Base-by-base conservation (phyloP, 2,113 vertebrate species). In the Galeopterus variegatus region DNA sequence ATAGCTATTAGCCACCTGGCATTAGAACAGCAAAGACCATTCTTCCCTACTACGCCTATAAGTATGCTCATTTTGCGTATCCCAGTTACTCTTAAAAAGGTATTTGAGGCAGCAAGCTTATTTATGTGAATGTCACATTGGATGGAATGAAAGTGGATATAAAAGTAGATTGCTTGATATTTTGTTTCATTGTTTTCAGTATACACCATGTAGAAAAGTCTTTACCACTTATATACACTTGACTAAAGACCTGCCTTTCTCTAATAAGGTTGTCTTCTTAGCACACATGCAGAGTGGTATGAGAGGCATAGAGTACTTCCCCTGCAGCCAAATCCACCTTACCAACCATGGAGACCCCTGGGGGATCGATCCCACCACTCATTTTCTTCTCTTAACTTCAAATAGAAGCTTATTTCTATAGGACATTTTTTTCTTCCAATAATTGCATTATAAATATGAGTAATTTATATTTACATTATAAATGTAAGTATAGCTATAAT, bases 1-100 rank as follows among this genome's bases (percentile, higher is more conserved):
- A 95, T 0, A 81, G 92, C 58, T 76, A 89, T 96, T 97, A 76
- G 82, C 96, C 83, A 89, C 95, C 96, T 97, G 96, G 93, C 87
- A 56, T 80, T 72, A 76, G 54, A 15, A 91, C 36, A 90, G 79
- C 52, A 65, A 94, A 93, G 69, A 86, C 58, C 86, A 60, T 76
- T 81, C 79, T 80, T 88, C 33, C 52, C 8, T 58, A 70, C 28
- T 12, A 62, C 3, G 58, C 28, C 86, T 69, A 1, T 41, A 95
- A 95, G 69, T 6, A n/a, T n/a, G 33, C 24, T 90, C 89, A 67
- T 92, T 90, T 45, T 8, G 62, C 41, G 41, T 56, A 72, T 12
- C 86, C 23, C 36, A 84, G 60, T 93, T 94, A 86, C 26, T 86
- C 64, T 77, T 90, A 67, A 92, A 93, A 92, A 80, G 33, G 7